Evolutionary conservation across 1,140 invertebrate species (phyloP).

Genomic region (Diabrotica virgifera): DNA sequence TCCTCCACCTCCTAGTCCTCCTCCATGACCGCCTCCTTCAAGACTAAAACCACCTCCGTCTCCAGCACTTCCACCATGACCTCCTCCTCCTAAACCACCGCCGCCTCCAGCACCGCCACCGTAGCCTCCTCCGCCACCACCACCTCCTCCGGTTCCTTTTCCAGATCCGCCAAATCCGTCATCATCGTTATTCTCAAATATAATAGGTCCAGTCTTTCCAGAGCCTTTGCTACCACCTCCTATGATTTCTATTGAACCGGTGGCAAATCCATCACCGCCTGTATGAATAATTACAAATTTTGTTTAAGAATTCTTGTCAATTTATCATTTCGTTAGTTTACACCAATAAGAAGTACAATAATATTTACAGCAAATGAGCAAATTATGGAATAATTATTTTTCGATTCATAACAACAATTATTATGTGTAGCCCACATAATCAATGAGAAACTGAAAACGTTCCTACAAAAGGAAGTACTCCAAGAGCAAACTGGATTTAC

Average conservation of each 20-base stretch:
- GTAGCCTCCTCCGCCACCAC: neutral
- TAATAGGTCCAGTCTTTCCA: neutral
- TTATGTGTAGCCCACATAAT: no score
- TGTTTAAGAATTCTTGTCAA: neutral
- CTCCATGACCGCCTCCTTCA: neutral
- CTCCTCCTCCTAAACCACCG: neutral
- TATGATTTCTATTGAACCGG: neutral
- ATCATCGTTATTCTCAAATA: neutral
- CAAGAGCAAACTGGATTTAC: no score
- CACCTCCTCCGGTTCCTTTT: neutral
- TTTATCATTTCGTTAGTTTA: neutral
- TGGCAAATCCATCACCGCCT: slow-evolving; percentile 6
- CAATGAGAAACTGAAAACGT: no score
- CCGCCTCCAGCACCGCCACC: neutral
- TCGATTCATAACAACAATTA: neutral
- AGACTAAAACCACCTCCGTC: neutral
- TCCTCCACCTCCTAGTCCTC: neutral
- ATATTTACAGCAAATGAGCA: neutral
- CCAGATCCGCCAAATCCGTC: neutral
- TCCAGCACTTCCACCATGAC: neutral
- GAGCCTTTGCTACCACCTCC: neutral
- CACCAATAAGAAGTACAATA: neutral
- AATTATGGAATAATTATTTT: neutral
- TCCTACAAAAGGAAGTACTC: no score
- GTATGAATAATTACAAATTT: no score